A percentile compares a stretch with the other conserved stretches of the same genome.
Conservation (phyloP, 2,888 invertebrate species). For the Ischnura elegans region DNA sequence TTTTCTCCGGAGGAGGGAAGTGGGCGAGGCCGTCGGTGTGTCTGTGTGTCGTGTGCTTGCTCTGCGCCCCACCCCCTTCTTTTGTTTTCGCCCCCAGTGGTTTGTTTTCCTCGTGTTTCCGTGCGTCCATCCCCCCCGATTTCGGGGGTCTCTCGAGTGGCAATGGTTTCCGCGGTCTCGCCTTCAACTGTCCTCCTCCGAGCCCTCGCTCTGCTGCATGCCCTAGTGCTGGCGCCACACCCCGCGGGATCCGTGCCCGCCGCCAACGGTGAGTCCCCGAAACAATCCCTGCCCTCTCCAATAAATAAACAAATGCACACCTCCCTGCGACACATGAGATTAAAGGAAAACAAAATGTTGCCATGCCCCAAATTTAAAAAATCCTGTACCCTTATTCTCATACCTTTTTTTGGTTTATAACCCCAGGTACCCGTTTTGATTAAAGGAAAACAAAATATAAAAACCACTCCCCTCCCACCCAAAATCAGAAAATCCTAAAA, state of each 20-base stretch:
- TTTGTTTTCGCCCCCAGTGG: neutral
- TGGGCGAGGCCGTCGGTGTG: neutral
- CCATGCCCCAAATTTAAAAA: too few relatives aligned
- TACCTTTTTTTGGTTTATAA: too few relatives aligned
- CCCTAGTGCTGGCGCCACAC: slow-evolving; percentile 51
- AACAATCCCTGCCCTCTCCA: neutral
- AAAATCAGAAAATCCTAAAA: neutral
- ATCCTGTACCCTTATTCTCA: too few relatives aligned
- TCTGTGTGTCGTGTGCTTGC: neutral
- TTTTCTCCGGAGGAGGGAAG: neutral
- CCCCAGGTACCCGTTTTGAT: too few relatives aligned
- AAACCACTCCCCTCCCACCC: neutral
- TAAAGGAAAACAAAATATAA: neutral
- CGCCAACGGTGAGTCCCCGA: slow-evolving; percentile 10
- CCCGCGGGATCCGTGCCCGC: slow-evolving; percentile 47
- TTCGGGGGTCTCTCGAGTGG: neutral
- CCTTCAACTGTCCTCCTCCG: slow-evolving; percentile 53
- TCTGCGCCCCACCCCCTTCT: neutral
- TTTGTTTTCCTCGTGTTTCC: neutral
- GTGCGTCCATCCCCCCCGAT: neutral
- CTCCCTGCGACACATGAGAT: neutral
- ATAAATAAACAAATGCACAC: neutral
- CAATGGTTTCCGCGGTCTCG: slow-evolving; percentile 48
- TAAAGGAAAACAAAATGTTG: neutral
- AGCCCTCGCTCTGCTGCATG: slow-evolving; percentile 51